Evolutionary conservation across 2,888 invertebrate genomes (phyloP).

Genomic region (Perizoma flavofasciatum): DNA sequence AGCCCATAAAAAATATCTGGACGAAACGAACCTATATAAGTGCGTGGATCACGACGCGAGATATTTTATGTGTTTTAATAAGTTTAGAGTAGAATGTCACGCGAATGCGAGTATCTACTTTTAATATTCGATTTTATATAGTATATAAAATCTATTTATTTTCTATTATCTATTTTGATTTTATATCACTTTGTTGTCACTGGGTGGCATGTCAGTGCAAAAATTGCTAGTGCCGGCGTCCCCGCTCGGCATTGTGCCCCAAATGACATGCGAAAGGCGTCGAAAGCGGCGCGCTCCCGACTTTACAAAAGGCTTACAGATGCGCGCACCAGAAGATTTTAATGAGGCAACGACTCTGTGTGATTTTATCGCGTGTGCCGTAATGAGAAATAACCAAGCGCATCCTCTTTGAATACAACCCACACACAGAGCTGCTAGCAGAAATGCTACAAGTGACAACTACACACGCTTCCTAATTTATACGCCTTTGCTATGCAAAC

Average conservation of each 20-base stretch:
- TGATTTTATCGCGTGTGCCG: constrained; percentile 81
- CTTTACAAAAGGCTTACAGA: constrained; percentile 82
- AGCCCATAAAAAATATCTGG: too few relatives aligned
- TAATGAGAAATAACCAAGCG: constrained; percentile 84
- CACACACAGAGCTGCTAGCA: constrained; percentile 60
- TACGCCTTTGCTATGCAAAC: constrained; percentile 40
- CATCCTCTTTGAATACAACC: constrained; percentile 75
- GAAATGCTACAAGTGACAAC: constrained; percentile 66
- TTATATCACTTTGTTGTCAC: constrained; percentile 43
- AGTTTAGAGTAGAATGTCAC: background rate
- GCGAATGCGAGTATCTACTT: background rate
- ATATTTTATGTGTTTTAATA: too few relatives aligned
- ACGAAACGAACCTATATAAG: too few relatives aligned
- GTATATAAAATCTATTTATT: too few relatives aligned
- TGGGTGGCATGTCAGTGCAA: constrained; percentile 63
- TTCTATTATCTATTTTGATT: too few relatives aligned
- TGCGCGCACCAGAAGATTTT: constrained; percentile 83
- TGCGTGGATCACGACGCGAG: too few relatives aligned
- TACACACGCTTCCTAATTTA: constrained; percentile 47
- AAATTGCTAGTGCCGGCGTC: constrained; percentile 67
- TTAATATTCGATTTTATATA: constrained; percentile 39
- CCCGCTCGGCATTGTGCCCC: constrained; percentile 74
- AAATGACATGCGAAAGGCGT: constrained; percentile 83
- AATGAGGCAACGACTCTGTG: constrained; percentile 84
- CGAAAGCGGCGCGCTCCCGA: constrained; percentile 73